Conservation (phyloP, 1,140 invertebrate genomes). For the Colletes gigas region DNA sequence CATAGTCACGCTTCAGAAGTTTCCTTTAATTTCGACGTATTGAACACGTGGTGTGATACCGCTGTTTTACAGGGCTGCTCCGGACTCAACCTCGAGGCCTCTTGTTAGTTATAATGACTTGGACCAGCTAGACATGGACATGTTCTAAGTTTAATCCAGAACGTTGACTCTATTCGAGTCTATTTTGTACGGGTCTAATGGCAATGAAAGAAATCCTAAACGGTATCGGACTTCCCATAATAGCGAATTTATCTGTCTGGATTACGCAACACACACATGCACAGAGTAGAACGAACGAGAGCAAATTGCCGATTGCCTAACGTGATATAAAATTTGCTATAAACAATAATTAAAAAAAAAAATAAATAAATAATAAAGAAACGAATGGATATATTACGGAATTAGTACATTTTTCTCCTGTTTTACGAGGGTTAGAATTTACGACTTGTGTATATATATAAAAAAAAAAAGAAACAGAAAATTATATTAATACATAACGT, state of each 20-base stretch:
- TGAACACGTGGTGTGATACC: conserved; percentile 43
- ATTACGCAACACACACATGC: conserved; percentile 53
- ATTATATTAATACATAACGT: not conserved
- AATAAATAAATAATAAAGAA: too few relatives aligned
- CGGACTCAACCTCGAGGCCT: conserved; percentile 84
- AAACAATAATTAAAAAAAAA: conserved; percentile 1
- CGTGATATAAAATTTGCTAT: not conserved
- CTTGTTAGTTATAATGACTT: conserved; percentile 92
- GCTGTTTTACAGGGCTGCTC: conserved; percentile 82
- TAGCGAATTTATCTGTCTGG: conserved; percentile 55
- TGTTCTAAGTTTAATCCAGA: conserved; percentile 82
- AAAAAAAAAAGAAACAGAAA: conserved; percentile 12
- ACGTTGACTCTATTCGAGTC: not conserved
- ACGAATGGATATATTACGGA: conserved; percentile 54
- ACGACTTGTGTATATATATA: conserved; percentile 12
- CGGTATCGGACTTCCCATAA: conserved; percentile 18
- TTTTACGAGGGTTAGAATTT: not conserved
- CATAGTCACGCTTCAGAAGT: not conserved
- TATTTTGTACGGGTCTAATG: conserved; percentile 3
- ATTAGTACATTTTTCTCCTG: conserved; percentile 55
- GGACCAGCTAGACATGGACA: conserved; percentile 89
- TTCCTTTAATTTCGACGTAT: not conserved
- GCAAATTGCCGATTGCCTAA: not conserved
- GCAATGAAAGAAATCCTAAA: not conserved
- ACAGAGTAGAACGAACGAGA: not conserved